phyloP scores from a whole-genome alignment of 2,797 vertebrate genomes.

The Meda fulgida region DNA sequence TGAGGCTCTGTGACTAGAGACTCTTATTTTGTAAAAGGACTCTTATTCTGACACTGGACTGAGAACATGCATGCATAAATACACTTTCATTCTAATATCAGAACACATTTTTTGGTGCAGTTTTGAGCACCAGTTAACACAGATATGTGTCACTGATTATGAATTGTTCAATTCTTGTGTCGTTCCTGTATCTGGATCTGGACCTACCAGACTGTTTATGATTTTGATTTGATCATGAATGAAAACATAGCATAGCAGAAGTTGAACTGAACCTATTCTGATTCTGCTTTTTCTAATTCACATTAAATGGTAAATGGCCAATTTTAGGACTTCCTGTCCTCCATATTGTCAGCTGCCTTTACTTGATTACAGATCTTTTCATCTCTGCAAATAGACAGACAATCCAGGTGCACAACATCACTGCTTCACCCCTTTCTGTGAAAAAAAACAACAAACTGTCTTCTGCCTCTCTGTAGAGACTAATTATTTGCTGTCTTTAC shows the following conservation, averaged over 20 bases:
- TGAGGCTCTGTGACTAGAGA: too few relatives aligned
- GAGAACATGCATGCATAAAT: too few relatives aligned
- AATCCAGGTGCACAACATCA: slow-evolving; percentile 60
- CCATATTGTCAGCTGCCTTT: slow-evolving; percentile 32
- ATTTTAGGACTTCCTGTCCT: slow-evolving; percentile 12
- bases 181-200: too few relatives aligned
- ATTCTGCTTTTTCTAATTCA: background rate
- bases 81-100: too few relatives aligned
- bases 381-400: slow-evolving; percentile 58
- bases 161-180: too few relatives aligned
- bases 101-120: too few relatives aligned
- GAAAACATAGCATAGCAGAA: background rate
- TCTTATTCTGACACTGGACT: too few relatives aligned
- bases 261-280: background rate
- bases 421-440: slow-evolving; percentile 49
- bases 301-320: background rate
- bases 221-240: background rate
- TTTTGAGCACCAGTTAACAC: too few relatives aligned
- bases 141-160: too few relatives aligned
- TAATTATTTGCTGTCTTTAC: slow-evolving; percentile 74
- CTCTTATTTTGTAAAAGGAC: too few relatives aligned
- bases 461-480: slow-evolving; percentile 68
- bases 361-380: slow-evolving; percentile 55
- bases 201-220: background rate
- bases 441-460: slow-evolving; percentile 33